A percentile compares a stretch with the other conserved stretches of the same genome.
Conservation (phyloP, 2,797 vertebrate species). For the Epinephelus malabaricus region DNA sequence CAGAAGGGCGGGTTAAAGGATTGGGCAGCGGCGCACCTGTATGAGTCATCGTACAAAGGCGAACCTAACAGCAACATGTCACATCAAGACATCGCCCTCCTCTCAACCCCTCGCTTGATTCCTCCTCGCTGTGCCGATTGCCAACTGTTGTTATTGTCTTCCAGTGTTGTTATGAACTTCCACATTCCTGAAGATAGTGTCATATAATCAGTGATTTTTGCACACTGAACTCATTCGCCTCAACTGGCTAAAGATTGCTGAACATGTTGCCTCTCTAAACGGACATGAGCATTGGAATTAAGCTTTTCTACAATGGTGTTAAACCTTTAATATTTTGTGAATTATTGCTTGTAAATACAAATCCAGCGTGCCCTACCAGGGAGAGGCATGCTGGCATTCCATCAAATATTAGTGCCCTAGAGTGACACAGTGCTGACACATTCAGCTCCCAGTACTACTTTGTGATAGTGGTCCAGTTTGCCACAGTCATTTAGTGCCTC, state of each 20-base stretch:
- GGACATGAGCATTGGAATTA: background rate
- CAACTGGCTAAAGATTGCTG: slow-evolving; percentile 7
- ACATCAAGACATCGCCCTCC: slow-evolving; percentile 68
- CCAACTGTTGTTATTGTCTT: slow-evolving; percentile 67
- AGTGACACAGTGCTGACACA: slow-evolving; percentile 34
- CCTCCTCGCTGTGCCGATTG: slow-evolving; percentile 50
- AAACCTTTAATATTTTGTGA: background rate
- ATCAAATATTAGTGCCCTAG: slow-evolving; percentile 22
- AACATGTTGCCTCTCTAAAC: slow-evolving; percentile 17
- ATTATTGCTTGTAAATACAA: slow-evolving; percentile 18
- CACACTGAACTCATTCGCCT: slow-evolving; percentile 58
- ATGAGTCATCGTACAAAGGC: slow-evolving; percentile 69
- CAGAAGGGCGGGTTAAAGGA: slow-evolving; percentile 45
- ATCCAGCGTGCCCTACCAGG: slow-evolving; percentile 20
- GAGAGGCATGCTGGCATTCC: slow-evolving; percentile 21
- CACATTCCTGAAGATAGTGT: slow-evolving; percentile 74
- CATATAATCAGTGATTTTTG: slow-evolving; percentile 64
- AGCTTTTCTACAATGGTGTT: slow-evolving; percentile 17
- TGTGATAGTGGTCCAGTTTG: slow-evolving; percentile 42
- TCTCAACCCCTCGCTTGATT: slow-evolving; percentile 65
- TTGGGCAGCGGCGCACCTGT: slow-evolving; percentile 53
- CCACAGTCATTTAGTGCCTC: slow-evolving; percentile 55
- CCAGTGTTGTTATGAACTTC: slow-evolving; percentile 67
- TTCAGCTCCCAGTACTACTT: slow-evolving; percentile 17
- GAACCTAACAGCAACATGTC: slow-evolving; percentile 70